These are phyloP conservation scores for Nettapus auritus DNA, from an alignment of 2,113 vertebrate genomes.

Conservation along the genomic window DNA sequence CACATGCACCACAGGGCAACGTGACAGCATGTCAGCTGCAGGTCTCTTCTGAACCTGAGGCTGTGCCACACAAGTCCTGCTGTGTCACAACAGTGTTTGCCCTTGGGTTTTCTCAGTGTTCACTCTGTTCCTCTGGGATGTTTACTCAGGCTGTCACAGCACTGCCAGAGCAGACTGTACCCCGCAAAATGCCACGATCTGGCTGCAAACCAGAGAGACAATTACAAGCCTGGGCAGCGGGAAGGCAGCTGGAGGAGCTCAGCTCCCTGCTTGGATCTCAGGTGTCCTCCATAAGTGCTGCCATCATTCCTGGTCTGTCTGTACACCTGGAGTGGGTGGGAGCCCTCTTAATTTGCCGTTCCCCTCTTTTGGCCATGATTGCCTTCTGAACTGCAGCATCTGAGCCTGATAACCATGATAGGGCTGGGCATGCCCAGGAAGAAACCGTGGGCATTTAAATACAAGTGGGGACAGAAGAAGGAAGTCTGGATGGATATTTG, in stretches of 20 bases:
- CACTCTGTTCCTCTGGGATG: background rate
- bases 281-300: background rate
- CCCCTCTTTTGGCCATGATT: background rate
- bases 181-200: background rate
- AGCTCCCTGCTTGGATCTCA: background rate
- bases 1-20: background rate
- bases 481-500: background rate
- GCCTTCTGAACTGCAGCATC: background rate
- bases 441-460: background rate
- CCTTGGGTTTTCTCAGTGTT: background rate
- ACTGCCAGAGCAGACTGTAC: background rate
- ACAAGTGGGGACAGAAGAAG: background rate
- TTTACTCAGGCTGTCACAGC: conserved; percentile 9
- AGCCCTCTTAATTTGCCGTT: background rate
- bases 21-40: background rate
- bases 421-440: background rate
- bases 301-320: background rate
- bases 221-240: background rate
- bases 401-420: background rate
- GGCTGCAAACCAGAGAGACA: conserved; percentile 25
- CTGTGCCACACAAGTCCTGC: background rate
- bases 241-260: background rate
- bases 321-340: background rate
- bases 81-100: background rate
- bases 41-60: background rate